Conservation (phyloP, 1,140 invertebrate species). For the Brachionus manjavacas region DNA sequence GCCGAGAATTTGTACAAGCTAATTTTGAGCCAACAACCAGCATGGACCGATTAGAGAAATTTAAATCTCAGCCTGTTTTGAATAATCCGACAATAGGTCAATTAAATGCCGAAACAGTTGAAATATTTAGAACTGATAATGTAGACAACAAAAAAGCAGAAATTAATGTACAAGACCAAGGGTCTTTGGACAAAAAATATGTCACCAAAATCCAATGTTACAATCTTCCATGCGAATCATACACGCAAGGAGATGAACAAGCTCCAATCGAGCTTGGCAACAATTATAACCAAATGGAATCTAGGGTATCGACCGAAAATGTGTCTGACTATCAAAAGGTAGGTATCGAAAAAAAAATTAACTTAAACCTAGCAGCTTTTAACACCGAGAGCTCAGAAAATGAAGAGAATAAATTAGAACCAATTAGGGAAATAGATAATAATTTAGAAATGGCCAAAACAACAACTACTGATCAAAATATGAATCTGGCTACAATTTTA, state of each 20-base stretch:
- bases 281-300: neutral
- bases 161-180: neutral
- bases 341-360: constrained; percentile 19
- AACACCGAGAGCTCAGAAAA: neutral
- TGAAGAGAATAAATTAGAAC: neutral
- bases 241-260: neutral
- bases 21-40: neutral
- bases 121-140: neutral
- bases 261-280: neutral
- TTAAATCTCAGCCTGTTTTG: neutral
- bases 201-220: neutral
- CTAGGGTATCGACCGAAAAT: neutral
- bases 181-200: neutral
- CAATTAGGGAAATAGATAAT: neutral
- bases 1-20: neutral
- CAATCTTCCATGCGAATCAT: neutral
- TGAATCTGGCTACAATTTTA: neutral
- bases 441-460: neutral
- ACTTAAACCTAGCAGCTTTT: neutral
- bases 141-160: neutral
- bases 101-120: neutral
- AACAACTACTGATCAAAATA: neutral
- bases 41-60: neutral
- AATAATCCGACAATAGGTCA: neutral
- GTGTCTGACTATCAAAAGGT: neutral